Evolutionary conservation across 2,797 vertebrate species (phyloP).

Genomic region (Propithecus perrieri): DNA sequence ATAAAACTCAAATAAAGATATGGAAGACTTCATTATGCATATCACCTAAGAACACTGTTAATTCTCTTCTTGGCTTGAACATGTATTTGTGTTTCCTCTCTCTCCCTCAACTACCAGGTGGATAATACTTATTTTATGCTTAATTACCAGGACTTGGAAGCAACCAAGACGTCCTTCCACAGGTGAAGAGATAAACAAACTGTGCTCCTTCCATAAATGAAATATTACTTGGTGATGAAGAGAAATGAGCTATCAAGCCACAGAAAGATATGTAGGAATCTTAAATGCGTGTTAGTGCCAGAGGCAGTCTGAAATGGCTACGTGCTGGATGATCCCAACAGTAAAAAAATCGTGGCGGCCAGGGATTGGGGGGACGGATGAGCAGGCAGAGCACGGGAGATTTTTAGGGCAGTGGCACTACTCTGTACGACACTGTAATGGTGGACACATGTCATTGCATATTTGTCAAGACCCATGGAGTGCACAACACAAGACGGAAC

Average conservation of each 20-base stretch:
- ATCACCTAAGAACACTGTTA: background rate
- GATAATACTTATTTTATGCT: background rate
- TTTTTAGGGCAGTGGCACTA: no score
- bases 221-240: background rate
- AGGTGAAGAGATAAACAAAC: background rate
- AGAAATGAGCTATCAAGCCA: background rate
- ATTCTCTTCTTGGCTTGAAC: background rate
- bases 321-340: background rate
- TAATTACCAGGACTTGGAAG: background rate
- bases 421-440: fast-evolving
- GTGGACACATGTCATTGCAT: fast-evolving
- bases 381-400: fast-evolving
- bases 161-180: background rate
- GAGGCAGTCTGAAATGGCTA: background rate
- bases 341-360: background rate
- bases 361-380: no score
- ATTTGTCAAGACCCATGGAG: background rate
- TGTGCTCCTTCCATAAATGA: background rate
- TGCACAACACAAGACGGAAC: background rate
- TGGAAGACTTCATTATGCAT: background rate
- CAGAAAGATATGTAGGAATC: background rate
- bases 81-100: background rate
- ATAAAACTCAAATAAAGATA: background rate
- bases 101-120: background rate
- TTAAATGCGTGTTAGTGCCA: background rate